Conservation (phyloP, 2,797 vertebrate species). For the Coranthus polyacanthus region DNA sequence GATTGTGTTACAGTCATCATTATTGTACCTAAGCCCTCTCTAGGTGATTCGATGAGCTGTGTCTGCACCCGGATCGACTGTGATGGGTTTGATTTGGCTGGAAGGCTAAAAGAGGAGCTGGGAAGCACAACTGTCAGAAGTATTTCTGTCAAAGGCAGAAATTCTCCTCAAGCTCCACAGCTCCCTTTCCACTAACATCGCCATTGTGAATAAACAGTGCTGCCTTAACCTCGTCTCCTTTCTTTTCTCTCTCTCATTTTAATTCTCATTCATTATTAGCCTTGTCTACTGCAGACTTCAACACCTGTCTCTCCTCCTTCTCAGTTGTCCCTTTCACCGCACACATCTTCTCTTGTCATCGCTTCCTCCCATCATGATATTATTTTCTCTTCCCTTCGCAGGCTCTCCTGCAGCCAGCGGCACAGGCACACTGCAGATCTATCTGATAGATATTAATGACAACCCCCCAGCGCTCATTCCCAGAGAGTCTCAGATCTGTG, state of each 20-base stretch:
- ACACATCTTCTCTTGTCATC: slow-evolving; percentile 56
- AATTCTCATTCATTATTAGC: slow-evolving; percentile 48
- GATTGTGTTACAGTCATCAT: slow-evolving; percentile 78
- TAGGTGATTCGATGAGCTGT: slow-evolving; percentile 47
- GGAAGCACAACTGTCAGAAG: slow-evolving; percentile 69
- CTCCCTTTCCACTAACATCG: slow-evolving; percentile 37
- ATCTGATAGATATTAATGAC: slow-evolving; percentile 96
- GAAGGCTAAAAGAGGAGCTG: slow-evolving; percentile 57
- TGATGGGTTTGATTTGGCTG: slow-evolving; percentile 69
- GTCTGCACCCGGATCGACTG: slow-evolving; percentile 55
- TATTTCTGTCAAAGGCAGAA: slow-evolving; percentile 64
- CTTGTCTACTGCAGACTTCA: slow-evolving; percentile 46
- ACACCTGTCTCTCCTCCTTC: slow-evolving; percentile 25
- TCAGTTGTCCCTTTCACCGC: slow-evolving; percentile 40
- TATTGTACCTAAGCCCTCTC: slow-evolving; percentile 59
- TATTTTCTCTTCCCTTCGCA: slow-evolving; percentile 64
- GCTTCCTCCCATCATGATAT: slow-evolving; percentile 69
- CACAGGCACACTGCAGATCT: slow-evolving; percentile 94
- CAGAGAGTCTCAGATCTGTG: slow-evolving; percentile 94
- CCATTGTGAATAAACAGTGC: slow-evolving; percentile 48
- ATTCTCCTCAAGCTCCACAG: slow-evolving; percentile 44
- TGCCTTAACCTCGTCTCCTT: slow-evolving; percentile 29
- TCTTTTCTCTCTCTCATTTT: slow-evolving; percentile 17
- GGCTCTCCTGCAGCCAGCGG: slow-evolving; percentile 92
- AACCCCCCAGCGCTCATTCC: slow-evolving; percentile 92